Conservation (phyloP, 2,797 vertebrate species). For the Tapirus indicus region DNA sequence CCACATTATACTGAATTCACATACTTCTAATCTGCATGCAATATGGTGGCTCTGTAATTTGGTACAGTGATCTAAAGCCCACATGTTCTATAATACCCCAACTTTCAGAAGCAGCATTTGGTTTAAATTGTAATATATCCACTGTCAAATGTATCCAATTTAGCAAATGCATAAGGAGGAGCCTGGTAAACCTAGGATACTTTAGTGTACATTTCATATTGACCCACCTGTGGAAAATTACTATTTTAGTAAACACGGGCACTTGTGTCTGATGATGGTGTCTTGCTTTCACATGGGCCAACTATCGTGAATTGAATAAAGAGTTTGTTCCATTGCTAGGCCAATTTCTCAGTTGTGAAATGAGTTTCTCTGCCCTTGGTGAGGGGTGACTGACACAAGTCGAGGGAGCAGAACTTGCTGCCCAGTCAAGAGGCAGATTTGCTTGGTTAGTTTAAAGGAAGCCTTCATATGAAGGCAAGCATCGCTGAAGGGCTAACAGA, state of each 20-base stretch:
- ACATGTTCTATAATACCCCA: neutral
- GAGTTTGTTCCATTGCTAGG: neutral
- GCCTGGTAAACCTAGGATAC: neutral
- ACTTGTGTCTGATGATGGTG: neutral
- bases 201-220: neutral
- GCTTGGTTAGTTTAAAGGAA: neutral
- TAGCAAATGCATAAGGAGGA: neutral
- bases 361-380: slow-evolving; percentile 11
- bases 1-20: neutral
- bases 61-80: neutral
- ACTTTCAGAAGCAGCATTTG: neutral
- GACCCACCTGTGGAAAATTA: neutral
- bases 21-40: neutral
- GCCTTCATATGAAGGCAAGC: neutral
- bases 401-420: neutral
- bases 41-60: neutral
- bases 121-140: neutral
- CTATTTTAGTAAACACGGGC: neutral
- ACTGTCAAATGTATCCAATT: neutral
- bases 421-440: neutral
- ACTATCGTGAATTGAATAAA: neutral
- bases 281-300: neutral
- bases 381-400: neutral
- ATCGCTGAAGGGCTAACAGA: neutral
- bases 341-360: neutral